phyloP scores from a whole-genome alignment of 2,888 invertebrate genomes.

The Podotricha telesiphe region DNA sequence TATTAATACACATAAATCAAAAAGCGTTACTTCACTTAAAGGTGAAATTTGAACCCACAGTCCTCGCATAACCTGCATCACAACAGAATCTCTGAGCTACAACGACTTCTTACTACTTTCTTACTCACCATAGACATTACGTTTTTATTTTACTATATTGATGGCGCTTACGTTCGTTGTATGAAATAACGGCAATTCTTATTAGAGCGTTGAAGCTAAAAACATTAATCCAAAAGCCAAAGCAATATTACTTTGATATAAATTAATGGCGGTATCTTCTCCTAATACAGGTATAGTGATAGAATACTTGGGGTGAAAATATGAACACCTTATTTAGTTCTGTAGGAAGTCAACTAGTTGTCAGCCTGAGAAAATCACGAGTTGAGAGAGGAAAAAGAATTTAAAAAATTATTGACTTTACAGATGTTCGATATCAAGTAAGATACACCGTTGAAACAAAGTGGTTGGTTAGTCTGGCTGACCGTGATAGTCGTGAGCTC shows the following conservation, averaged over 20 bases:
- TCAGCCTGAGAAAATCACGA: slow-evolving; percentile 73
- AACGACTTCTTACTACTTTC: not conserved
- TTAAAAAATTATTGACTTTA: slow-evolving; percentile 54
- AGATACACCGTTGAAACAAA: too few relatives aligned
- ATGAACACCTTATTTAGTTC: slow-evolving; percentile 73
- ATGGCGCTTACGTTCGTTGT: slow-evolving; percentile 9
- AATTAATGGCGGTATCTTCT: slow-evolving; percentile 27
- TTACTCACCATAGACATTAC: not conserved
- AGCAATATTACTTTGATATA: slow-evolving; percentile 22
- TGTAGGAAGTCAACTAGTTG: slow-evolving; percentile 74
- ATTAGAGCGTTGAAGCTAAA: slow-evolving; percentile 27
- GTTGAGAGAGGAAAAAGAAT: slow-evolving; percentile 65
- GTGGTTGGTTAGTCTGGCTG: too few relatives aligned
- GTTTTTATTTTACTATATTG: not conserved
- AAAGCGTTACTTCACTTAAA: not conserved
- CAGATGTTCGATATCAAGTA: slow-evolving; percentile 12
- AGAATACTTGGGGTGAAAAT: slow-evolving; percentile 68
- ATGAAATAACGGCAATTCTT: slow-evolving; percentile 34
- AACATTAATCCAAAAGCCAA: slow-evolving; percentile 19
- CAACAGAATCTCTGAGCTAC: not conserved
- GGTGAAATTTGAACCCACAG: not conserved
- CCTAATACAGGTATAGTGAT: slow-evolving; percentile 52
- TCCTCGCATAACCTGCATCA: not conserved
- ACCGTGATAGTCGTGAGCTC: too few relatives aligned
- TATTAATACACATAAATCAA: too few relatives aligned